Evolutionary conservation across 1,140 invertebrate genomes (phyloP).

Genomic region (Meloidogyne chitwoodi): DNA sequence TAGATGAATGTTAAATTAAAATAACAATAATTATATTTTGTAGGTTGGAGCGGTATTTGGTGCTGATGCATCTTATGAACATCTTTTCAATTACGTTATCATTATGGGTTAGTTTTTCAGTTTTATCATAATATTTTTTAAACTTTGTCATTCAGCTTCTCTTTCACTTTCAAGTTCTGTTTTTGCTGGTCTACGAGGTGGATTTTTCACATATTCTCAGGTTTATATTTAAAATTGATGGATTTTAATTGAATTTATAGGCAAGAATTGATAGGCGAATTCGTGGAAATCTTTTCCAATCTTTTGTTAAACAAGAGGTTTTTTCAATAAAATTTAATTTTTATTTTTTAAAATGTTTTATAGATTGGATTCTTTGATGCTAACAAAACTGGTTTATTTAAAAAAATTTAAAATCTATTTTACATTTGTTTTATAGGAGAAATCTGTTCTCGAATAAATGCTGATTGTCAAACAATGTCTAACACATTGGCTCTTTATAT

Average conservation of each 20-base stretch:
- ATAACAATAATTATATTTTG: no score
- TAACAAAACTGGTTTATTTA: slow-evolving; percentile 51
- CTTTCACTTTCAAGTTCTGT: slow-evolving; percentile 46
- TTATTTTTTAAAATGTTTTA: background rate
- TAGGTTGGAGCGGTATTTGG: slow-evolving; percentile 52
- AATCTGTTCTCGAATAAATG: slow-evolving; percentile 54
- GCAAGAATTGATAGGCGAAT: slow-evolving; percentile 53
- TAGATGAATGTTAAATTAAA: no score
- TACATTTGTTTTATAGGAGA: slow-evolving; percentile 40
- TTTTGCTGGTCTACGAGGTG: slow-evolving; percentile 57
- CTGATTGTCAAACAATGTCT: slow-evolving; percentile 60
- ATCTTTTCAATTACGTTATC: slow-evolving; percentile 42
- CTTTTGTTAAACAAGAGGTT: slow-evolving; percentile 51
- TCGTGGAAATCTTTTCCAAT: slow-evolving; percentile 50
- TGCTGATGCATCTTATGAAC: slow-evolving; percentile 45
- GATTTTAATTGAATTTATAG: background rate
- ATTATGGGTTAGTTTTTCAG: slow-evolving; percentile 36
- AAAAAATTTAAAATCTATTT: no score
- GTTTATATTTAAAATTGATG: background rate
- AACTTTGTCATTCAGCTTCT: slow-evolving; percentile 23
- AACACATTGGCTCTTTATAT: slow-evolving; percentile 43
- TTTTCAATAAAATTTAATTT: background rate
- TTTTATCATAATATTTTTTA: background rate
- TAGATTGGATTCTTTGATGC: slow-evolving; percentile 56
- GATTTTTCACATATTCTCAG: slow-evolving; percentile 47